These are phyloP conservation scores for Camponotus fellah DNA, from an alignment of 2,888 invertebrate species.

Conservation along the genomic window DNA sequence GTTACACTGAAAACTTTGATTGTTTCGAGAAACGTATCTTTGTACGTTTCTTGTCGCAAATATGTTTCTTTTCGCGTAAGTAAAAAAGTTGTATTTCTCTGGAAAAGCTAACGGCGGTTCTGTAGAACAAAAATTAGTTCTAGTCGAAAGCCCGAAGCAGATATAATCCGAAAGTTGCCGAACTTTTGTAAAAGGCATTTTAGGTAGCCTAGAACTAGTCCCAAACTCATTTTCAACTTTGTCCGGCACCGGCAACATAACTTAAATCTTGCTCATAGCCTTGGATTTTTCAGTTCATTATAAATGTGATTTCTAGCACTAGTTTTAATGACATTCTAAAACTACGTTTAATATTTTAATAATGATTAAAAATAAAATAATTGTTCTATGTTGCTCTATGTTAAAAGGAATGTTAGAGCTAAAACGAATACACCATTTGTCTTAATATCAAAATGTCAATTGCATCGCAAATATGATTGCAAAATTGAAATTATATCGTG, in stretches of 20 bases:
- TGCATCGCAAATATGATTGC: not conserved
- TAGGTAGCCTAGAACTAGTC: conserved; percentile 53
- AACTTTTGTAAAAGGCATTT: conserved; percentile 55
- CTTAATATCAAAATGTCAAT: not conserved
- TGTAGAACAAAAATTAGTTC: conserved; percentile 50
- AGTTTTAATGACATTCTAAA: conserved; percentile 30
- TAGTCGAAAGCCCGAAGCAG: conserved; percentile 53
- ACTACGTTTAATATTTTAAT: not conserved
- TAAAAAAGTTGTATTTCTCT: conserved; percentile 53
- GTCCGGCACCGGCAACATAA: conserved; percentile 46
- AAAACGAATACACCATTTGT: not conserved
- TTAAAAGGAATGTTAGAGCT: not conserved
- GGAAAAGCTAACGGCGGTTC: conserved; percentile 43
- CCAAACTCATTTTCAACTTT: conserved; percentile 55
- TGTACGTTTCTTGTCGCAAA: not conserved
- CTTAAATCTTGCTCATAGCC: conserved; percentile 46
- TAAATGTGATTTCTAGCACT: conserved; percentile 41
- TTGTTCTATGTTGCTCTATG: not conserved
- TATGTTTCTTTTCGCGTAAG: conserved; percentile 28
- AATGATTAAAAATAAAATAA: not conserved
- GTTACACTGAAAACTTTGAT: conserved; percentile 6
- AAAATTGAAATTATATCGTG: conserved; percentile 13
- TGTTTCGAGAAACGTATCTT: not conserved
- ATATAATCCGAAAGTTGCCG: conserved; percentile 53
- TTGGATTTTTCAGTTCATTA: conserved; percentile 39